A percentile compares a stretch with the other conserved stretches of the same genome.
Evolutionary conservation across 2,888 invertebrate species (phyloP).

Genomic region (Hirtodrosophila histrioides): DNA sequence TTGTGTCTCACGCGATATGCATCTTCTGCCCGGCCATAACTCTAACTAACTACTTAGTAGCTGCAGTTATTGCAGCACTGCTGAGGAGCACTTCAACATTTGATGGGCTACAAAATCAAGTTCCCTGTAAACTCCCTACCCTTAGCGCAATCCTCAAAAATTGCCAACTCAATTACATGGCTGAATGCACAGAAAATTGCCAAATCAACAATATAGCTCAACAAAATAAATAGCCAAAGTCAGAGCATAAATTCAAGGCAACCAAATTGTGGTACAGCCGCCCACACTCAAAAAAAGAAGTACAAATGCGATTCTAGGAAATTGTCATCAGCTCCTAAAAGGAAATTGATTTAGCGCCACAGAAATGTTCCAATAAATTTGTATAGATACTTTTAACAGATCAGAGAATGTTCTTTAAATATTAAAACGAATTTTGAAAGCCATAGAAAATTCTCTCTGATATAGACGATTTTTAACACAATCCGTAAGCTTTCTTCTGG

Average conservation of each 20-base stretch:
- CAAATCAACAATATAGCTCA: slow-evolving; percentile 66
- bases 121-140: neutral
- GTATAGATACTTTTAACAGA: no score
- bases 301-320: neutral
- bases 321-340: no score
- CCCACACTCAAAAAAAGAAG: slow-evolving; percentile 2
- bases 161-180: slow-evolving; percentile 73
- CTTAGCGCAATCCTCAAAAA: slow-evolving; percentile 34
- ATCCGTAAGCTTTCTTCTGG: no score
- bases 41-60: slow-evolving; percentile 35
- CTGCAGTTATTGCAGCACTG: slow-evolving; percentile 9
- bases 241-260: slow-evolving; percentile 62
- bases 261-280: slow-evolving; percentile 36
- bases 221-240: slow-evolving; percentile 62
- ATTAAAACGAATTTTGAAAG: no score
- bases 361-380: no score
- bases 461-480: no score
- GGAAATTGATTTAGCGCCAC: no score
- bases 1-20: slow-evolving; percentile 65
- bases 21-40: slow-evolving; percentile 34
- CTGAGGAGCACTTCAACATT: slow-evolving; percentile 2
- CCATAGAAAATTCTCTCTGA: no score
- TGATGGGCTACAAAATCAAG: slow-evolving; percentile 15
- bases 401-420: no score
- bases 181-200: slow-evolving; percentile 66